A percentile compares a stretch with the other conserved stretches of the same genome.
phyloP scores from a whole-genome alignment of 2,797 vertebrate genomes.

The Enteromius thamalakanensis region DNA sequence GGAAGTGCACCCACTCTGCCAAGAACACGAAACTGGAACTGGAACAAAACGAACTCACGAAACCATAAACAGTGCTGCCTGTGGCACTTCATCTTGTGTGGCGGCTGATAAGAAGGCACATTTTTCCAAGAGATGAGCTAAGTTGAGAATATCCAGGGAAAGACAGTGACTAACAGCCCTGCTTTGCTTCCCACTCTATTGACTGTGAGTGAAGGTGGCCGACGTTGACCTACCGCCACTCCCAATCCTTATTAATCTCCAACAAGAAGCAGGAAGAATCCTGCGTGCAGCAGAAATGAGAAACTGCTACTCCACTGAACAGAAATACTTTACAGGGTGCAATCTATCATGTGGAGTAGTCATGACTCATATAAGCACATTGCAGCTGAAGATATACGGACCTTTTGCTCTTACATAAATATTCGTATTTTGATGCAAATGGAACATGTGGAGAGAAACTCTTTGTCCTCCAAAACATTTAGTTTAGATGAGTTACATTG shows the following conservation, averaged over 20 bases:
- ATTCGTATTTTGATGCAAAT: constrained; percentile 3
- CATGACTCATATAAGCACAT: constrained; percentile 17
- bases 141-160: constrained; percentile 33
- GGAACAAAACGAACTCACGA: constrained; percentile 32
- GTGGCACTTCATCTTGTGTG: constrained; percentile 50
- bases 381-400: constrained; percentile 17
- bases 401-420: background rate
- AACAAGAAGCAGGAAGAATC: constrained; percentile 37
- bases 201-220: constrained; percentile 30
- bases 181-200: constrained; percentile 24
- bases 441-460: background rate
- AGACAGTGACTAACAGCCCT: constrained; percentile 46
- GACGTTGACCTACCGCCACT: constrained; percentile 41
- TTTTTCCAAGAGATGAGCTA: constrained; percentile 47
- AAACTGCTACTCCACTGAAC: constrained; percentile 30
- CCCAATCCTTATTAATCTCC: constrained; percentile 52
- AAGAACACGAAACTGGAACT: constrained; percentile 9
- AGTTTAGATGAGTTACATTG: constrained; percentile 12
- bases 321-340: constrained; percentile 40
- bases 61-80: constrained; percentile 30
- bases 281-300: constrained; percentile 20
- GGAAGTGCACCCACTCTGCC: constrained; percentile 4
- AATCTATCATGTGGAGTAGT: constrained; percentile 23
- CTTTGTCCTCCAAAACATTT: constrained; percentile 12
- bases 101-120: constrained; percentile 36